phyloP scores from a whole-genome alignment of 1,140 invertebrate species.

The Scylla paramamosain region DNA sequence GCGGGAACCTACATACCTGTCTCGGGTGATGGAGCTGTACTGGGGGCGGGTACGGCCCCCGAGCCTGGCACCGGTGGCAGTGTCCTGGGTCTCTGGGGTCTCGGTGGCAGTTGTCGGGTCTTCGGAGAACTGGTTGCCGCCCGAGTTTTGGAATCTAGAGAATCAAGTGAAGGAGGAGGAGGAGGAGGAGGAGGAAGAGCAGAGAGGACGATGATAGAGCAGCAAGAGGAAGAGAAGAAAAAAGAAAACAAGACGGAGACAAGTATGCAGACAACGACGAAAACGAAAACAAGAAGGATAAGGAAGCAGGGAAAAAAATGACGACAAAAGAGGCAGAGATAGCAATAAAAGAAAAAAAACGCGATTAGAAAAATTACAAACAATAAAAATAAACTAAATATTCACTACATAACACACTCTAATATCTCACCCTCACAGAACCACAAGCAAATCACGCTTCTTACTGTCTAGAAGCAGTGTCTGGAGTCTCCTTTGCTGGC shows the following conservation, averaged over 20 bases:
- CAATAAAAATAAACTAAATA: background rate
- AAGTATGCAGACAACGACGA: too few species aligned
- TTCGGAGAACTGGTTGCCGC: constrained; percentile 70
- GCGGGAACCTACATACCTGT: constrained; percentile 54
- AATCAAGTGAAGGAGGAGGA: background rate
- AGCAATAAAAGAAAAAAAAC: too few species aligned
- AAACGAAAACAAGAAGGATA: background rate
- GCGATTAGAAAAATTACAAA: background rate
- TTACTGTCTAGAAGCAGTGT: constrained; percentile 40
- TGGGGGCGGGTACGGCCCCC: constrained; percentile 62
- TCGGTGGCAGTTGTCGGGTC: background rate
- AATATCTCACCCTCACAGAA: too few species aligned
- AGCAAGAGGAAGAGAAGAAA: too few species aligned
- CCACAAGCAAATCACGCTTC: background rate
- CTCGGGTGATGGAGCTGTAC: constrained; percentile 65
- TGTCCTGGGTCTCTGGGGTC: constrained; percentile 40
- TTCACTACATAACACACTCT: too few species aligned
- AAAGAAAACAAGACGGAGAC: too few species aligned
- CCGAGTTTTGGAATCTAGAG: constrained; percentile 70
- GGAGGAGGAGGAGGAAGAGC: background rate
- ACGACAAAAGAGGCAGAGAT: background rate
- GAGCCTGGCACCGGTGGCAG: background rate
- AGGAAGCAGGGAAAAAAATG: background rate
- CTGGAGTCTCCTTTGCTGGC: constrained; percentile 33
- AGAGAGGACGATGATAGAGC: background rate